Base-by-base conservation (phyloP, 2,113 vertebrate species). In the Chloropsis cyanopogon region DNA sequence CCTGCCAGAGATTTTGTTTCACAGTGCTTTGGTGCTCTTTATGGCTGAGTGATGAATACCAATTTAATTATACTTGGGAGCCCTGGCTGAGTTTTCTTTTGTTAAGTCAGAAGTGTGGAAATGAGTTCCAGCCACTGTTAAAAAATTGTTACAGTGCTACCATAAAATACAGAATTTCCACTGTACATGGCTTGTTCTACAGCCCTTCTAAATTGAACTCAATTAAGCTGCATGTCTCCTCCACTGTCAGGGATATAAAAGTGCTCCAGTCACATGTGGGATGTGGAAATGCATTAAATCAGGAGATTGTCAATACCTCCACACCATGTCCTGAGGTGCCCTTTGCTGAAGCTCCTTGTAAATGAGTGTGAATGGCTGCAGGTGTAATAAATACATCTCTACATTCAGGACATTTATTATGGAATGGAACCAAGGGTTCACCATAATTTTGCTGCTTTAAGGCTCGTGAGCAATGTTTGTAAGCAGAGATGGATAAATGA, bases 21-120 rank as follows among this genome's bases (percentile, higher is more conserved):
- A 44, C 82, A 64, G 22, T 64, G 31, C 77, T 86, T 8, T 69
- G 54, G 71, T 77, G 61, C 44, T 82, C 44, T 80, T 70, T 76
- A 64, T 79, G 87, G 84, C 84, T 87, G 89, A 91, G 50, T 86
- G 87, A 80, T 90, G 68, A 96, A 92, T 94, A 82, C 79, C 82
- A 81, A 83, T 85, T 93, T 91, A 92, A 88, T 96, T 96, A 86
- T 73, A 63, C 59, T 92, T 92, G 50, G 85, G 68, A 94, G 68
- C 57, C 71, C 20, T 59, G 93, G 42, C 88, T 78, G 66, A 52
- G 71, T 91, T 92, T 90, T 76, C 89, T 85, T 94, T 95, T 95
- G 91, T 93, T 69, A 85, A 94, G 37, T 64, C 72, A 80, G 54
- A 94, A 92, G 60, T 70, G 50, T 96, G 85, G 93, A 96, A 94